Base-by-base conservation (phyloP, 2,888 invertebrate species). In the Nomada ferruginata region DNA sequence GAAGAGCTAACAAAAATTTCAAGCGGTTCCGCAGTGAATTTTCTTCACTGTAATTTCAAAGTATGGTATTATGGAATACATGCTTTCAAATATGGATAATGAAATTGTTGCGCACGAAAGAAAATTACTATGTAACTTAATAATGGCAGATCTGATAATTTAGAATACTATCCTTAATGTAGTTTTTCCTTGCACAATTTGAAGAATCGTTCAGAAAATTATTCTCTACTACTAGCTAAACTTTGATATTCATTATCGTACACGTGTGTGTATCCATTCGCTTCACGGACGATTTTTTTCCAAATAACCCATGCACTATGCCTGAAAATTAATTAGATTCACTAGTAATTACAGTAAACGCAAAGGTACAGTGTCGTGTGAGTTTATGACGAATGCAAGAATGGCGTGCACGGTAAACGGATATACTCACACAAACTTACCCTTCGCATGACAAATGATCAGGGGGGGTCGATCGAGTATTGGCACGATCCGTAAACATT, bases 381-480 rank as follows among this genome's bases (percentile, higher is more conserved):
- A 79, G 74, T 82, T 70, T 65, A 86, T 86, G 86, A 86, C 86
- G 86, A 84, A 86, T 86, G 86, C 81, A 86, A 76, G 82, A 81
- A 86, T 86, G 60, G 86, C 86, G 86, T 85, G 82, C 76, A 57
- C 29, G 50, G 9, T 23, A n/a, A 61, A 55, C 52, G 68, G 26
- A 66, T 63, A 75, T 60, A 79, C 53, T 50, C 7, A 55, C 60
- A 73, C 77, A 61, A 64, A 55, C 23, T 44, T 26, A 52, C 44
- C 29, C 71, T 36, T 78, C 47, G 79, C 87, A 91, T 92, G 92
- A 92, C 88, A 92, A 92, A 92, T 87, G 92, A 92, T 88, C 86
- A 29, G 77, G 84, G 78, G 81, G 92, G 90, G 88, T 90, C 90
- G 90, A 92, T 92, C 91, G 90, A 90, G 89, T 93, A 93, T 93